A percentile compares a stretch with the other conserved stretches of the same genome.
These are phyloP conservation scores for Melanotus villosus DNA, from an alignment of 2,888 invertebrate genomes.

Conservation along the genomic window DNA sequence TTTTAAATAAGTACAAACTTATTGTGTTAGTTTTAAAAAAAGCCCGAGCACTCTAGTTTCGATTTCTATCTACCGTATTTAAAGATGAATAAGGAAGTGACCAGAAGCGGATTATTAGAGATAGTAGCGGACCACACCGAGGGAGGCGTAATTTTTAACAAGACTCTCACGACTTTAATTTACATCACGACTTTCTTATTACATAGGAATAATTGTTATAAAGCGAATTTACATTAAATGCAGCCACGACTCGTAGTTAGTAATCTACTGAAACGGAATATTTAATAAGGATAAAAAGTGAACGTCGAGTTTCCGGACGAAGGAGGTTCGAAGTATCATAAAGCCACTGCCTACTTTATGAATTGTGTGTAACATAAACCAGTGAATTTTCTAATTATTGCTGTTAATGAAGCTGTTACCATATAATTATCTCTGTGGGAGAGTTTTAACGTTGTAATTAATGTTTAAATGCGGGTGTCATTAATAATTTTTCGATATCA, in stretches of 20 bases:
- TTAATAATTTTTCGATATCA: constrained; percentile 9
- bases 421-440: constrained; percentile 14
- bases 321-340: background rate
- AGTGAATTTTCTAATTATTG: constrained; percentile 17
- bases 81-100: constrained; percentile 36
- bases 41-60: too few species aligned
- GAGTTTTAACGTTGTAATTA: constrained; percentile 14
- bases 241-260: constrained; percentile 52
- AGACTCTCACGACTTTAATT: constrained; percentile 58
- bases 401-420: constrained; percentile 11
- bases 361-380: background rate
- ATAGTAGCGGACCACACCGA: constrained; percentile 44
- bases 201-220: constrained; percentile 58
- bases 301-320: constrained; percentile 15
- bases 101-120: constrained; percentile 39
- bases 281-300: constrained; percentile 17
- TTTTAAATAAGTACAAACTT: too few species aligned
- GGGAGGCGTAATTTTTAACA: constrained; percentile 42
- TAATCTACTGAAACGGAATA: constrained; percentile 36
- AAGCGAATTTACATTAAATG: constrained; percentile 59
- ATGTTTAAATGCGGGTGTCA: background rate
- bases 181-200: constrained; percentile 57
- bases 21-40: background rate
- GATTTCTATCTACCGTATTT: constrained; percentile 11
- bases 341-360: background rate